Conservation (phyloP, 2,113 vertebrate genomes). For the Brevimyrus niger region DNA sequence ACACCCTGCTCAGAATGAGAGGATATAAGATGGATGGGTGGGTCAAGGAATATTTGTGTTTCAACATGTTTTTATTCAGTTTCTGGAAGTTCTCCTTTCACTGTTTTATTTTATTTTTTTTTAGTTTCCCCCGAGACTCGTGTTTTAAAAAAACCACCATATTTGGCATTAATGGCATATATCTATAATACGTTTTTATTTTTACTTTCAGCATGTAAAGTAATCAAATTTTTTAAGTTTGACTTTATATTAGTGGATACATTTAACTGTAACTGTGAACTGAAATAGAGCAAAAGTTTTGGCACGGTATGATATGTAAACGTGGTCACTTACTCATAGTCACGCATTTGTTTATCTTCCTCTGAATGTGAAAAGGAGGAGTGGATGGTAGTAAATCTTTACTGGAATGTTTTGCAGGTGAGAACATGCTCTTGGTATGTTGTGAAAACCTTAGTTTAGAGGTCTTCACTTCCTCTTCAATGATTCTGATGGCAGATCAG, state of each 20-base stretch:
- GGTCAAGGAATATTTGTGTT: neutral
- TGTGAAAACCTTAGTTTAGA: slow-evolving; percentile 61
- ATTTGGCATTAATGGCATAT: neutral
- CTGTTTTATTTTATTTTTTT: neutral
- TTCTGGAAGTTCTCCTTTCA: neutral
- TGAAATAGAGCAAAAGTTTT: neutral
- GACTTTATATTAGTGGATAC: neutral
- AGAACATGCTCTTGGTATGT: slow-evolving; percentile 53
- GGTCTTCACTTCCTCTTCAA: slow-evolving; percentile 21
- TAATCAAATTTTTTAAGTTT: neutral
- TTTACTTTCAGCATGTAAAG: neutral
- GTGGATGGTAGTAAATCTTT: slow-evolving; percentile 47
- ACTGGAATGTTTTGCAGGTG: slow-evolving; percentile 63
- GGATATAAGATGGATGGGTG: neutral
- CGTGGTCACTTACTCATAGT: neutral
- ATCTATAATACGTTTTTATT: neutral
- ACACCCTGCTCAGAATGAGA: neutral
- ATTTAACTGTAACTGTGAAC: neutral
- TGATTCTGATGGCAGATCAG: neutral
- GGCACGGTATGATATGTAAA: neutral
- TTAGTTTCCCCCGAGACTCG: neutral
- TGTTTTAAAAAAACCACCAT: neutral
- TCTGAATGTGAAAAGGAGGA: slow-evolving; percentile 37
- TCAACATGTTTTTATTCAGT: neutral
- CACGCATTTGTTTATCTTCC: slow-evolving; percentile 18